Evolutionary conservation across 2,797 vertebrate species (phyloP).

Genomic region (Hippopotamyrus pictus): DNA sequence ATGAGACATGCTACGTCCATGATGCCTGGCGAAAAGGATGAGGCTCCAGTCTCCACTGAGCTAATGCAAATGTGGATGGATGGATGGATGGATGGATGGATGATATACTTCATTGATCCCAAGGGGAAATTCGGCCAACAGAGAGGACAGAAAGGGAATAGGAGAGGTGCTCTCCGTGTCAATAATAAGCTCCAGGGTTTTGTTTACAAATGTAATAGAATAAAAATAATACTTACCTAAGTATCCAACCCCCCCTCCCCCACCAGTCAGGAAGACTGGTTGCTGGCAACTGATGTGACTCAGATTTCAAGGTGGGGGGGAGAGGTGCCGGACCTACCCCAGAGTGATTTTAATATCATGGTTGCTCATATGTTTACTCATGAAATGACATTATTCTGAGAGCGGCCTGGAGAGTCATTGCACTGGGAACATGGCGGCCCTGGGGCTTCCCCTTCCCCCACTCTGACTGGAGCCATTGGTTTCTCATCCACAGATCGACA

Average conservation of each 20-base stretch:
- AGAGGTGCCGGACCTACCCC: background rate
- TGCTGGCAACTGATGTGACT: background rate
- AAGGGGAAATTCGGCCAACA: background rate
- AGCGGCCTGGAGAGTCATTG: background rate
- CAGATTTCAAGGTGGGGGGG: background rate
- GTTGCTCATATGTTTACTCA: background rate
- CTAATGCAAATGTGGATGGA: background rate
- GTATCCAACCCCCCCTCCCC: background rate
- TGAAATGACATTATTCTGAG: background rate
- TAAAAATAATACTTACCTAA: background rate
- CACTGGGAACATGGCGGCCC: background rate
- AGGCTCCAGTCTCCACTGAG: background rate
- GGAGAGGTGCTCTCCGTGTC: background rate
- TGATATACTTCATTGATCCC: background rate
- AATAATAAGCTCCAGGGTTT: background rate
- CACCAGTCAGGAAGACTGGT: background rate
- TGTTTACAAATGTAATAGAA: background rate
- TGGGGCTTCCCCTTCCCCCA: background rate
- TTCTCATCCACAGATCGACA: background rate
- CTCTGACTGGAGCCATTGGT: background rate
- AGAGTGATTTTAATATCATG: background rate
- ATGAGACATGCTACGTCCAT: background rate
- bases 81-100: background rate
- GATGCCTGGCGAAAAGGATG: background rate
- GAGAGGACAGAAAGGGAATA: background rate